Evolutionary conservation across 2,888 invertebrate genomes (phyloP), one percentile per base, ranked within the genome.

Genomic region (Polyommatus icarus): DNA sequence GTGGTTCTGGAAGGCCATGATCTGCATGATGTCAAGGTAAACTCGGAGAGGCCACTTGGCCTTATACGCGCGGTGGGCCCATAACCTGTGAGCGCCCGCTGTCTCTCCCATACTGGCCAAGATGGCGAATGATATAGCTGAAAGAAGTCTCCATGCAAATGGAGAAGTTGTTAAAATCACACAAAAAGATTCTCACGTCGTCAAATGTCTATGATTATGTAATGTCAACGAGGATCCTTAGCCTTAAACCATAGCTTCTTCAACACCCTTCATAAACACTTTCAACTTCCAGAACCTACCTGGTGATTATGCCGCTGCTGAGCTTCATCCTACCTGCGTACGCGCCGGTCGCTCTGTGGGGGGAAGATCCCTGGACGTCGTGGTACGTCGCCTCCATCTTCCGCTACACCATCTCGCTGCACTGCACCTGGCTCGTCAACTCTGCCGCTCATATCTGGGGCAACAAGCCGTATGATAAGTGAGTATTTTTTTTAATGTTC

Each of bases 361-460:
- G 96, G 1, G 98, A 98, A 87, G 95, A 95, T 46, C 90, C 96
- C 0, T 95, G 95, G 92, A 94, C 95, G 32, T 95, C 98, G 15
- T 98, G 97, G 96, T 97, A 97, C 89, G 94, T 96, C 67, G 95
- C 96, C 12, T 95, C 96, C 12, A 93, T 98, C 80, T 92, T 97
- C 81, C 95, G 98, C 78, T 99, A 98, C 91, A 96, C 96, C 4
- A 73, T 97, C 7, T 95, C 96, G 0, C 95, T 99, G 72, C 97
- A 99, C 88, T 95, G 96, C 84, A 99, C 99, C 0, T 99, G 99
- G 99, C 92, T 98, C 79, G 98, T 99, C 24, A 99, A 99, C 93
- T 98, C 98, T 79, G 98, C 97, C 0, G 99, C 99, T 0, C 99
- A 99, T 88, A 96, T 98, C 84, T 98, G 97, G 96, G 99, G 99